Evolutionary conservation across 2,888 invertebrate species (phyloP), one percentile per base, ranked within the genome.

Genomic region (Drosophila eohydei): DNA sequence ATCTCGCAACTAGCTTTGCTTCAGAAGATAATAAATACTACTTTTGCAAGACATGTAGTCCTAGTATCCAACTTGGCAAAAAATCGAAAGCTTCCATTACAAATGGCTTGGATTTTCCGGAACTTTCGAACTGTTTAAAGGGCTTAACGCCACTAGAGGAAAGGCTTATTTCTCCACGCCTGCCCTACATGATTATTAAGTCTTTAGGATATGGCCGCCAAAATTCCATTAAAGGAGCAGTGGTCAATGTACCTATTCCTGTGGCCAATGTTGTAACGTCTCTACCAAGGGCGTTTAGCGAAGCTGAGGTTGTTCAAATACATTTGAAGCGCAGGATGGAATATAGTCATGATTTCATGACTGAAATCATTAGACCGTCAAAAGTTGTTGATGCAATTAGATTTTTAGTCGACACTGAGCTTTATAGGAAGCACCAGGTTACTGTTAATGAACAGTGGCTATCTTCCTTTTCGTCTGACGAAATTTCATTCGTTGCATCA

Each of bases 81-180:
- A 21, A 44, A 26, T 26, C 44, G 6, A 26, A 26, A 12, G 43
- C 44, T 44, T 44, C 26, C 2, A 44, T 44, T 12, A 44, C 26
- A 44, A 44, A 44, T 44, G 43, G 43, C 43, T 12, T 44, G 26
- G 43, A 26, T 26, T 44, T 44, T 44, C 6, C 44, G 12, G 26
- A 26, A 12, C 44, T 26, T 26, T 26, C 26, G 1, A 26, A 26
- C 12, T 12, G 44, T 3, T 44, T 26, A 26, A 21, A 21, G 12
- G 12, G 44, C 12, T 26, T 44, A 44, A 26, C 44, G 26, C 26
- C 44, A 1, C 6, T 44, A 12, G 43, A 44, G 21, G 44, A 44
- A 44, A 44, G 44, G 44, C 44, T 44, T 44, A 44, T 44, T 12
- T 26, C 26, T 3, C 44, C 44, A 44, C 26, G 44, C 44, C 26